phyloP scores from a whole-genome alignment of 2,113 vertebrate genomes.

The Artemisiospiza belli region DNA sequence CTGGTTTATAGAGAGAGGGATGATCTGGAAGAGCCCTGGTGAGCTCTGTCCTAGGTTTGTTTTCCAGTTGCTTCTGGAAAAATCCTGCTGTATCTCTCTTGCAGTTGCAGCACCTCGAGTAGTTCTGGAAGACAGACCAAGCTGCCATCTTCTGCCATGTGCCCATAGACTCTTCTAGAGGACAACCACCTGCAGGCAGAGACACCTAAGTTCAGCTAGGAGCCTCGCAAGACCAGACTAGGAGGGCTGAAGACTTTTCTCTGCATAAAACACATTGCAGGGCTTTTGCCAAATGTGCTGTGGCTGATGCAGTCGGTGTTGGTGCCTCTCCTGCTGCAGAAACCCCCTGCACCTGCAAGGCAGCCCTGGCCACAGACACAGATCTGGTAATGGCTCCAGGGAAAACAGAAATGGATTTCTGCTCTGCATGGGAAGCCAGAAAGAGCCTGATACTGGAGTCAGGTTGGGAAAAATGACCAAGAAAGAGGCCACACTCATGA shows the following conservation, averaged over 20 bases:
- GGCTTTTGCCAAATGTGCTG: background rate
- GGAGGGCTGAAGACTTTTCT: background rate
- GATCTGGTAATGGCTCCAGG: background rate
- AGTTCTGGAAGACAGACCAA: background rate
- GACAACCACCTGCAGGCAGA: background rate
- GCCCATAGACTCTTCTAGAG: background rate
- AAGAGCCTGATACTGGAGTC: background rate
- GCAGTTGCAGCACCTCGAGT: background rate
- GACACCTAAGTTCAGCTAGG: background rate
- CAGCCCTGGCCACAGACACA: background rate
- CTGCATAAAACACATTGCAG: background rate
- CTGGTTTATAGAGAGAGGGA: background rate
- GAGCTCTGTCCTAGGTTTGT: background rate
- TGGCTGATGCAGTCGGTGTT: background rate
- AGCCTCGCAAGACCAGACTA: background rate
- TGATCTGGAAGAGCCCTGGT: background rate
- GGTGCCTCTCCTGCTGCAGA: background rate
- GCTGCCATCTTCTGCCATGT: background rate
- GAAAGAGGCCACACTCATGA: rapidly evolving
- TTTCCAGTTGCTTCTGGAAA: background rate
- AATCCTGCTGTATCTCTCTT: background rate
- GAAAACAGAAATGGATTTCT: background rate
- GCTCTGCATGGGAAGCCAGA: background rate
- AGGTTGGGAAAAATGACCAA: background rate
- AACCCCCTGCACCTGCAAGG: background rate